Base-by-base conservation (phyloP, 2,888 invertebrate species). In the Hesperia comma region DNA sequence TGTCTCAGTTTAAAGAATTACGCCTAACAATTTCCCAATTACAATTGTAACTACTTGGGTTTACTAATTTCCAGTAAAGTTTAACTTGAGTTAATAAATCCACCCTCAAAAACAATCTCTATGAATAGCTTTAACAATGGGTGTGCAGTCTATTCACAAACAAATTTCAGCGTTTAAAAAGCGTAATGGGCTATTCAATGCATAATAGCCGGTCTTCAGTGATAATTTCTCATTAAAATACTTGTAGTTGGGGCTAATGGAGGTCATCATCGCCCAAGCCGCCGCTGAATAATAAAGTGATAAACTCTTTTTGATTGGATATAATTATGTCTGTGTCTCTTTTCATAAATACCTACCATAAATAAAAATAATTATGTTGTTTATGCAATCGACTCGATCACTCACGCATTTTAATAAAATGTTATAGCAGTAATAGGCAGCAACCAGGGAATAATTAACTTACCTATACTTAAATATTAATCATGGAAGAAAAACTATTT, bases 211-310 rank as follows among this genome's bases (percentile, higher is more conserved):
- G 58, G 43, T 40, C 26, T 43, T 58, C 33, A 56, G 58, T 43
- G 58, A 58, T 58, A 58, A 58, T 58, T 58, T 43, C 58, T 58
- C 58, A 58, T 26, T 58, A 58, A 43, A 58, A 58, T 58, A 43
- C 43, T 58, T 58, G 58, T 43, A 58, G 58, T 58, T 43, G 58
- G 43, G 41, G 58, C 58, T 43, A 58, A 58, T 58, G 43, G 58
- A 7, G 43, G 43, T 15, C 43, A 58, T 58, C 41, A 58, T 58
- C 26, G 58, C 26, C 58, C 41, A 15, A 43, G 14, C 58, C 26
- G n/a, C 57, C 41, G 3, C 57, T 21, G 26, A 32, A 58, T 58
- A 58, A 43, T 58, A 32, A 26, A 58, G 43, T 10, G 58, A 58
- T 58, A 26, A 58, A 58, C 43, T 43, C 43, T 58, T 58, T 58